Evolutionary conservation across 2,888 invertebrate species (phyloP), one percentile per base, ranked within the genome.

Genomic region (Sepioteuthis lessoniana): DNA sequence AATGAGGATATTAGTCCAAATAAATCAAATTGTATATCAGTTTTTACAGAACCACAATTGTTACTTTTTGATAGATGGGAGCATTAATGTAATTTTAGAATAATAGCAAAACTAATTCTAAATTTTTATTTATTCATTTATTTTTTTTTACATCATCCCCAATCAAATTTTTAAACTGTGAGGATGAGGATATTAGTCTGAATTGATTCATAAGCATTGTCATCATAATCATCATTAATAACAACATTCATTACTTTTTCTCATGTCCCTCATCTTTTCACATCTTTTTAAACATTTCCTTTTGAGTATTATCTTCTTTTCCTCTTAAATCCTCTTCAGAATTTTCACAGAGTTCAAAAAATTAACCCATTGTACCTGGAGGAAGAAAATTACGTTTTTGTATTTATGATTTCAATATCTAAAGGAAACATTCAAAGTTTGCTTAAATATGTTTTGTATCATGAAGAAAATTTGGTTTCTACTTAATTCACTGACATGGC

Each of bases 121-220:
- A 16, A 0, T 76, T 76, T 76, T 28, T 76, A 10, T 35, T 35
- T 76, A 13, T 4, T 10, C n/a, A n/a, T 76, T 2, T 42, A 5
- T 42, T 5, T 42, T 42, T 42, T 42, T 42, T 42, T 5, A 42
- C 42, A 42, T 42, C 42, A n/a, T n/a, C 42, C n/a, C n/a, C n/a
- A 76, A n/a, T 7, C 76, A n/a, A 35, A 16, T n/a, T 19, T 76
- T n/a, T 35, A 76, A 76, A 76, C n/a, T 76, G n/a, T 76, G 76
- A 76, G 76, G 76, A 76, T 76, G 76, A 76, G 76, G 76, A 35
- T 76, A 76, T 76, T 76, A 76, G 35, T 76, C 76, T 76, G 76
- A 76, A 76, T 76, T 76, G 76, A 76, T 76, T 76, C 76, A 76
- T 76, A 76, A 76, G 76, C 76, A 76, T 76, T 76, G 76, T 76